phyloP scores from a whole-genome alignment of 2,797 vertebrate genomes.

The Pseudomugil tenellus region DNA sequence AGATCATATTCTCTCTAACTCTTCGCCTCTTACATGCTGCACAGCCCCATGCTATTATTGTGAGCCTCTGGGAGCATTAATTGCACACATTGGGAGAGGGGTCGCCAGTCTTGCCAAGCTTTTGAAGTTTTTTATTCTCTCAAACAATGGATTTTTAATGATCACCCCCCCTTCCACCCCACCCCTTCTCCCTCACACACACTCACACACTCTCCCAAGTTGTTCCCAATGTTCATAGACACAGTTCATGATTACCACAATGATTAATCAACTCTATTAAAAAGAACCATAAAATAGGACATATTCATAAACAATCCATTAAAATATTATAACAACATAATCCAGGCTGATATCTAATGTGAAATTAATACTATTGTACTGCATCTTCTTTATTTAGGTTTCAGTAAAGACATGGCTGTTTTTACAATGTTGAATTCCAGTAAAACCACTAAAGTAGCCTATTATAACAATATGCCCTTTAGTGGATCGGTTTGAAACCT shows the following conservation, averaged over 20 bases:
- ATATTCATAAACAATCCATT: background rate
- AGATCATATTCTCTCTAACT: constrained; percentile 28
- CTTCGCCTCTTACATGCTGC: constrained; percentile 24
- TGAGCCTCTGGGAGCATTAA: constrained; percentile 69
- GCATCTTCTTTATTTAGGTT: too few species aligned
- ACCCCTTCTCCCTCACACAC: too few species aligned
- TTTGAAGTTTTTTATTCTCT: constrained; percentile 67
- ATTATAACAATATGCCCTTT: too few species aligned
- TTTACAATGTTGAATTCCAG: too few species aligned
- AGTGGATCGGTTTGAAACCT: too few species aligned
- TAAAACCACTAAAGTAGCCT: too few species aligned
- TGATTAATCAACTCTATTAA: constrained; percentile 59
- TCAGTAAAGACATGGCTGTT: too few species aligned
- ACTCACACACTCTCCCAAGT: background rate
- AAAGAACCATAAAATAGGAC: constrained; percentile 8
- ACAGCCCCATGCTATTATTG: constrained; percentile 52
- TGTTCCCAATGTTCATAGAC: constrained; percentile 31
- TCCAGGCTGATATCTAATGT: too few species aligned
- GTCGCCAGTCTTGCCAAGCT: constrained; percentile 59
- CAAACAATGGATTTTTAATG: constrained; percentile 77
- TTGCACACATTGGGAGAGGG: constrained; percentile 70
- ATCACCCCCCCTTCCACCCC: constrained; percentile 39
- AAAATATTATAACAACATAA: background rate
- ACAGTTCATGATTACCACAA: constrained; percentile 58
- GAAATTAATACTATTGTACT: too few species aligned